A percentile compares a stretch with the other conserved stretches of the same genome.
These are phyloP conservation scores for Stratiomys singularior DNA, from an alignment of 2,888 invertebrate genomes.

Conservation along the genomic window DNA sequence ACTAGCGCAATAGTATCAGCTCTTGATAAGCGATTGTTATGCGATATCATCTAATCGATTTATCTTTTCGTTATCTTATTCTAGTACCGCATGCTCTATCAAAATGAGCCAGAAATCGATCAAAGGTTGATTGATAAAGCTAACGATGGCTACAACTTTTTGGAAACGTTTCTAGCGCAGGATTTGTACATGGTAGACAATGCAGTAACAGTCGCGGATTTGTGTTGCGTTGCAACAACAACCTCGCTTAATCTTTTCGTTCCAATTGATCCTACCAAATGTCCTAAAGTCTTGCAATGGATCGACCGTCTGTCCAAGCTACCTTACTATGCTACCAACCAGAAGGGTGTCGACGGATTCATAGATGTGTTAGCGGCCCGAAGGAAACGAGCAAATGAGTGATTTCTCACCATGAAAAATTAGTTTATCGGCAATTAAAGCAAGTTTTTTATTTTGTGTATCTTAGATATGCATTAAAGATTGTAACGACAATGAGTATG, in stretches of 20 bases:
- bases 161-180: conserved; percentile 56
- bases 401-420: no score
- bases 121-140: not conserved
- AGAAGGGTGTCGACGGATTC: not conserved
- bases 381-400: not conserved
- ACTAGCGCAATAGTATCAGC: not conserved
- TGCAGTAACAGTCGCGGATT: conserved; percentile 51
- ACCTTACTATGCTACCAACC: conserved; percentile 48
- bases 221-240: conserved; percentile 48
- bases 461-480: no score
- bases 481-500: no score
- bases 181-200: conserved; percentile 45
- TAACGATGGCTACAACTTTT: conserved; percentile 51
- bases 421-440: no score
- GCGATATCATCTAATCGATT: not conserved
- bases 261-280: conserved; percentile 47
- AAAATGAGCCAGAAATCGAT: not conserved
- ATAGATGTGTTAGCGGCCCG: not conserved
- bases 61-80: not conserved
- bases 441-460: no score
- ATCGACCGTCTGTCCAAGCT: conserved; percentile 52
- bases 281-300: conserved; percentile 50
- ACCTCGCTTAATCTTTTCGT: conserved; percentile 46
- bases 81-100: not conserved
- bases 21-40: no score